Base-by-base conservation (phyloP, 2,113 vertebrate genomes). In the Mixornis gularis region DNA sequence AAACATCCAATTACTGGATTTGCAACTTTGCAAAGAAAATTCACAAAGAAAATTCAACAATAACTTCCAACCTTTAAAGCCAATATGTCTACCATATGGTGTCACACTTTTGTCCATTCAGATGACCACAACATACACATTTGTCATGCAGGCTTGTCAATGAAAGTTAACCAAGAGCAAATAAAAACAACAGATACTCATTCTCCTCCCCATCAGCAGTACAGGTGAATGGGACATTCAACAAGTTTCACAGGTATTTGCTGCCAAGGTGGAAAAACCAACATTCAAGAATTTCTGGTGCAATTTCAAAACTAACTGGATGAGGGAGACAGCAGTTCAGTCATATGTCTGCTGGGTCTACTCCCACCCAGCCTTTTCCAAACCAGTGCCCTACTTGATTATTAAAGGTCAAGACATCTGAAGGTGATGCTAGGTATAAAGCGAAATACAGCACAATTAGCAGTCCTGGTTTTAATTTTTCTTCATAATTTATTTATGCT, bases 41-140 rank as follows among this genome's bases (percentile, higher is more conserved):
- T 43, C 46, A 51, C 16, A 26, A 10, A 11, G 9, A 53, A 70
- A 65, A 56, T 46, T 91, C 29, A 46, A 36, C 2, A 16, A 2
- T 19, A 49, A 36, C 56, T 59, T 73, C 49, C 44, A 49, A 81
- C 40, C 34, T 85, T 85, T 52, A 46, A 60, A 56, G n/a, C 8
- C 16, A 55, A 2, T 30, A 58, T 0, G 0, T 53, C 62, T 60
- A 12, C 44, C 36, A 60, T 5, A 30, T 3, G 5, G 22, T 36
- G 3, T 8, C 34, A 87, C 18, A 52, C 32, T 81, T 32, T 20
- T 17, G 27, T 44, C 11, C 17, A 65, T 8, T 44, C 19, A 52
- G 13, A 29, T 18, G 55, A 78, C 17, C 26, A 48, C 19, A 49
- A 17, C 25, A 55, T 18, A 40, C 5, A 29, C 3, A 10, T 53